Base-by-base conservation (phyloP, 64 coral and sea anemone genomes). In the Montipora cactus region DNA sequence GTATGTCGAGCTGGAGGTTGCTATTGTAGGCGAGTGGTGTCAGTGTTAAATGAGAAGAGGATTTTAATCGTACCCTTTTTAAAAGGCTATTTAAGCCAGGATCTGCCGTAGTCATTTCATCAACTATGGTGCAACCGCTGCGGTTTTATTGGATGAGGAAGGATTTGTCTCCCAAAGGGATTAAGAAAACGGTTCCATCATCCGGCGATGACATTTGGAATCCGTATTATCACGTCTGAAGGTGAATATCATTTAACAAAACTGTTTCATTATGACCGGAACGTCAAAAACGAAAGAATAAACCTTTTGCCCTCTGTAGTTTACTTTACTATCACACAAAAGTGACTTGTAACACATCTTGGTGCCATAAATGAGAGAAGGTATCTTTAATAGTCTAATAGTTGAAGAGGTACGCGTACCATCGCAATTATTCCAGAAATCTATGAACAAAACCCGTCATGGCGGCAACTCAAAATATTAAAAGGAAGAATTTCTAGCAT, bases 161-260 rank as follows among this genome's bases (percentile, higher is more conserved):
- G 82, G 82, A 86, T 86, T 86, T 86, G 82, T 86, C 82, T 86
- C 62, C 5, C 45, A 0, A 11, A 11, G 5, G 82, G 82, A 86
- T 86, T 86, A 86, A 50, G 47, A 44, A 69, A 67, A 47, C 44
- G 82, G 62, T 46, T 18, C 19, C 46, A 71, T 69, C 21, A 72
- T 70, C 67, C 47, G 18, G 62, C 2, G 61, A 64, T 46, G 82
- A 44, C 15, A 22, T 23, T 49, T 72, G 8, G 47, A 6, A 13
- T 5, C 3, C n/a, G 19, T n/a, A 2, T 47, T 12, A 49, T 49
- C 62, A 86, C 82, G 66, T 13, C 44, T 50, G 18, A 71, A 71
- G 46, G 49, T 78, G 59, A 4, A 18, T 44, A 28, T 2, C 4
- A 68, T 19, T 13, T 16, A 67, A 5, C 18, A 48, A 86, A 71